Evolutionary conservation across 2,113 vertebrate species (phyloP).

Genomic region (Cheilinus undulatus): DNA sequence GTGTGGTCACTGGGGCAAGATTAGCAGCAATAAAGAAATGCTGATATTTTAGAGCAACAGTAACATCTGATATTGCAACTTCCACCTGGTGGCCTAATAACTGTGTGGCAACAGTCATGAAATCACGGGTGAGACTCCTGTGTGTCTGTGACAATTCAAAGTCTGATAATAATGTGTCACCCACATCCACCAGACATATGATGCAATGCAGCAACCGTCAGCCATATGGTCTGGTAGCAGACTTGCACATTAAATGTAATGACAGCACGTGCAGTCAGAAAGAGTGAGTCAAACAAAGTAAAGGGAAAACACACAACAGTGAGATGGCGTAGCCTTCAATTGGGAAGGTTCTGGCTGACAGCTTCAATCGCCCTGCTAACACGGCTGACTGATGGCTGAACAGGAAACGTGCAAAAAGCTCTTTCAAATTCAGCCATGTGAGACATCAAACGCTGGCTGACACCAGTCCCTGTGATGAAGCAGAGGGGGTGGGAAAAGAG

Average conservation of each 20-base stretch:
- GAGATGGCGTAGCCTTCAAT: slow-evolving; percentile 15
- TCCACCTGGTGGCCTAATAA: slow-evolving; percentile 15
- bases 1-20: not conserved
- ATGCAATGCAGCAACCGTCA: slow-evolving; percentile 17
- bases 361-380: slow-evolving; percentile 50
- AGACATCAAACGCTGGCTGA: slow-evolving; percentile 59
- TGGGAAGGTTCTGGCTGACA: not conserved
- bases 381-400: slow-evolving; percentile 39
- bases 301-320: slow-evolving; percentile 7
- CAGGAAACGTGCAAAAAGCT: slow-evolving; percentile 47
- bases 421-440: slow-evolving; percentile 64
- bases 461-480: slow-evolving; percentile 44
- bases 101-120: not conserved
- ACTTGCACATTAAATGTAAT: slow-evolving; percentile 31
- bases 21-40: not conserved
- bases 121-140: not conserved
- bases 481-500: not conserved
- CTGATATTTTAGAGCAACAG: not conserved
- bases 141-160: slow-evolving; percentile 2
- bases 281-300: slow-evolving; percentile 41
- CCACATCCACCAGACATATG: slow-evolving; percentile 4
- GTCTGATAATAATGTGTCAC: slow-evolving; percentile 20
- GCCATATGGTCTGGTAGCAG: slow-evolving; percentile 29
- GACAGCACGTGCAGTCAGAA: slow-evolving; percentile 29
- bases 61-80: too few relatives aligned